Evolutionary conservation across 2,797 vertebrate genomes (phyloP), one percentile per base, ranked within the genome.

Genomic region (Epinephelus awoara): DNA sequence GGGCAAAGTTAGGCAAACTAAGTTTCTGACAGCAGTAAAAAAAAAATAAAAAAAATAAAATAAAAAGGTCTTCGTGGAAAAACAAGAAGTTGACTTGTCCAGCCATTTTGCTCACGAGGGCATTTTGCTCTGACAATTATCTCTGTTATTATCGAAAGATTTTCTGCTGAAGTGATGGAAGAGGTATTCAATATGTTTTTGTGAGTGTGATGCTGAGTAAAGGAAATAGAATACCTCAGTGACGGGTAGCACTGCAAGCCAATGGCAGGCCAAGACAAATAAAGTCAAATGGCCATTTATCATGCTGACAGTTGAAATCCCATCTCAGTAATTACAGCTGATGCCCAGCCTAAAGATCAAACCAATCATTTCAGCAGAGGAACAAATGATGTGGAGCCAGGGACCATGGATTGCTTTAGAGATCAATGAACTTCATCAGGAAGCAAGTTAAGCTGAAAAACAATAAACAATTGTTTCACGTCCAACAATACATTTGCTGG

Each of bases 401-500:
- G 76, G 66, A 85, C 23, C 77, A 58, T 57, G 85, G 85, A 88
- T 90, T 75, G 75, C 66, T 85, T 89, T 57, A 52, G 59, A 78
- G 90, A 94, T 94, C 91, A 91, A 95, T 93, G 93, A 82, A 87
- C 87, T 91, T 90, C 89, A 93, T 92, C 90, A 89, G 87, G 88
- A 88, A 82, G 82, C 78, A 81, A 86, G 90, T 87, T 87, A 88
- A 88, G 89, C 82, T 77, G 64, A 77, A 90, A 90, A 93, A 93
- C 75, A 90, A 83, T 91, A 92, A 94, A 93, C 89, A 92, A 86
- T 91, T 89, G 88, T 89, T 92, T 78, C 80, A 74, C 46, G 62
- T 88, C 76, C 86, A 71, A 57, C 85, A 75, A 80, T 68, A 65
- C 79, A 72, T 89, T 87, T 79, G 80, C 81, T 44, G 52, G 57